These are phyloP conservation scores for Eupithecia abbreviata DNA, from an alignment of 2,888 invertebrate genomes.

Conservation along the genomic window DNA sequence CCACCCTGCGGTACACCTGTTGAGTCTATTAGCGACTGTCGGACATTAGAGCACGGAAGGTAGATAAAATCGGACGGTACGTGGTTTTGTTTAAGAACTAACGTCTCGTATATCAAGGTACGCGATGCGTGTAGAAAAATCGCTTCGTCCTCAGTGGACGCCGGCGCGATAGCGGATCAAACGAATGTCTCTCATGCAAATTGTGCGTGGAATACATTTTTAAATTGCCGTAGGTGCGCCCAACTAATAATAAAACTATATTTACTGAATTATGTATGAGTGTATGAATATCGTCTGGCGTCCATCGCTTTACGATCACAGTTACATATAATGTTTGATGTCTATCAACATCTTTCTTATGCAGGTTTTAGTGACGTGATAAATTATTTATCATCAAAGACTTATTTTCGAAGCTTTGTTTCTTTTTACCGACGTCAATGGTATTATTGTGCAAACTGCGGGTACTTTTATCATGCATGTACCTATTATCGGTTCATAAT, in stretches of 20 bases:
- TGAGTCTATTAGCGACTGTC: constrained; percentile 73
- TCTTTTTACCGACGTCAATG: constrained; percentile 70
- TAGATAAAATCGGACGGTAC: constrained; percentile 66
- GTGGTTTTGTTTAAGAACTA: constrained; percentile 57
- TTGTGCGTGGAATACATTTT: constrained; percentile 72
- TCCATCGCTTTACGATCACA: constrained; percentile 80
- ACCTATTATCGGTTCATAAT: constrained; percentile 46
- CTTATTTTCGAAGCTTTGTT: constrained; percentile 81
- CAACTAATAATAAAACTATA: constrained; percentile 53
- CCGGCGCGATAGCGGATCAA: constrained; percentile 64
- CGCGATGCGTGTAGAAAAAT: constrained; percentile 75
- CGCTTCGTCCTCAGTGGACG: constrained; percentile 58
- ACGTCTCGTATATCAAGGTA: constrained; percentile 70
- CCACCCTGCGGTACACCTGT: constrained; percentile 81
- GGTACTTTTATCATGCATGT: constrained; percentile 56
- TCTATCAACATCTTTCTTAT: constrained; percentile 84
- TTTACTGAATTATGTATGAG: constrained; percentile 67
- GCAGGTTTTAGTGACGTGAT: constrained; percentile 80
- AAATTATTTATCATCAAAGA: constrained; percentile 84
- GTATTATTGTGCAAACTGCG: constrained; percentile 61
- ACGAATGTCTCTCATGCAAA: constrained; percentile 69
- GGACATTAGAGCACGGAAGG: constrained; percentile 55
- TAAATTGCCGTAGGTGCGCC: constrained; percentile 66
- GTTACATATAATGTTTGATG: constrained; percentile 84
- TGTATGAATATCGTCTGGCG: constrained; percentile 79